Evolutionary conservation across 2,797 vertebrate genomes (phyloP).

Genomic region (Eulemur mongoz): DNA sequence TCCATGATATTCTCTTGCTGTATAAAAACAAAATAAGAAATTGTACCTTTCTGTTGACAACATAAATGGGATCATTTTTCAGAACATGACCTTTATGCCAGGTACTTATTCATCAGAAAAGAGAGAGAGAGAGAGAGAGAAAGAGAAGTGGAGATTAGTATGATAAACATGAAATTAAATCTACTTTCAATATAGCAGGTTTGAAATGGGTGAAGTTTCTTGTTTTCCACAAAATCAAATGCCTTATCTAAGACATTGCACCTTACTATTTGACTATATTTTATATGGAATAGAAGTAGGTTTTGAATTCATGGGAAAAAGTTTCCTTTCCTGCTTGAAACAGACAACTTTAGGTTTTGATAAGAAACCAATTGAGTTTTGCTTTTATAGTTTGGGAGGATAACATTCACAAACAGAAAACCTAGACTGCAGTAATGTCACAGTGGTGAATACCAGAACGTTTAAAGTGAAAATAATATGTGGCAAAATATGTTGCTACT

Average conservation of each 20-base stretch:
- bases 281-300: background rate
- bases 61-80: background rate
- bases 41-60: background rate
- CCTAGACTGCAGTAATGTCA: background rate
- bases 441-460: background rate
- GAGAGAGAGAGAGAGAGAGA: background rate
- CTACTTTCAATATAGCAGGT: background rate
- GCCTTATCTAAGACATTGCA: background rate
- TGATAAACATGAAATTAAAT: constrained; percentile 7
- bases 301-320: constrained; percentile 34
- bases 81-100: background rate
- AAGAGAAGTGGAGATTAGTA: background rate
- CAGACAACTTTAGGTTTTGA: background rate
- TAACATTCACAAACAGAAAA: background rate
- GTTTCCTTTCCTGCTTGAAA: background rate
- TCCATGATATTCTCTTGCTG: background rate
- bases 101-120: background rate
- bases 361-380: background rate
- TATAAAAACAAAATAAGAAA: constrained; percentile 15
- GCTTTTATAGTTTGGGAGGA: background rate
- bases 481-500: background rate
- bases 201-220: background rate
- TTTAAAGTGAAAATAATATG: constrained; percentile 17
- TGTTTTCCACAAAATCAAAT: constrained; percentile 31
- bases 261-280: background rate